Percentiles rank a stretch among this genome's conserved stretches.
Conservation (phyloP, 1,140 invertebrate genomes). For the Brachionus angularis region DNA sequence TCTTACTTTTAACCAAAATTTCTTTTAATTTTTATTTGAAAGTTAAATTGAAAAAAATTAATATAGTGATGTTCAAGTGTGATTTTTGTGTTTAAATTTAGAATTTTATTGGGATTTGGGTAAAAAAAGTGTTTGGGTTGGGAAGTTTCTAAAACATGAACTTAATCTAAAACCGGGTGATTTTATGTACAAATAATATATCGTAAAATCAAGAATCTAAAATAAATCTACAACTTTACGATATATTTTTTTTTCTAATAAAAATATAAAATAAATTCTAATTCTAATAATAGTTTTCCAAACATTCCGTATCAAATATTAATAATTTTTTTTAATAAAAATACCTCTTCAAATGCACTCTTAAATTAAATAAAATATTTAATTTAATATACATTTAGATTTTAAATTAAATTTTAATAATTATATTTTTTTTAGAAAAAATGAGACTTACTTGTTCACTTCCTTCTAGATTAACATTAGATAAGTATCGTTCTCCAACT, state of each 20-base stretch:
- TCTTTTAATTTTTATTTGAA: no score
- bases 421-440: neutral
- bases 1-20: no score
- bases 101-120: no score
- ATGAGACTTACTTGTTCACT: constrained; percentile 41
- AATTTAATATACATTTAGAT: neutral
- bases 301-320: neutral
- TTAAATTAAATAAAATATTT: neutral
- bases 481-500: constrained; percentile 62
- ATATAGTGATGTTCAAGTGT: no score
- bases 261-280: neutral
- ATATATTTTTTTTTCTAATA: neutral
- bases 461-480: constrained; percentile 46
- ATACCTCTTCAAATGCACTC: neutral
- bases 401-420: neutral
- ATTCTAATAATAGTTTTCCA: neutral
- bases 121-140: no score
- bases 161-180: no score
- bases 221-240: no score
- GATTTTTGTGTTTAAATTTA: no score
- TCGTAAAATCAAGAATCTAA: no score
- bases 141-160: no score
- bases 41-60: no score
- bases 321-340: neutral
- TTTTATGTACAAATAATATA: no score